A percentile compares a stretch with the other conserved stretches of the same genome.
These are phyloP conservation scores for Peromyscus nudipes DNA, from an alignment of 2,797 vertebrate genomes.

Conservation along the genomic window DNA sequence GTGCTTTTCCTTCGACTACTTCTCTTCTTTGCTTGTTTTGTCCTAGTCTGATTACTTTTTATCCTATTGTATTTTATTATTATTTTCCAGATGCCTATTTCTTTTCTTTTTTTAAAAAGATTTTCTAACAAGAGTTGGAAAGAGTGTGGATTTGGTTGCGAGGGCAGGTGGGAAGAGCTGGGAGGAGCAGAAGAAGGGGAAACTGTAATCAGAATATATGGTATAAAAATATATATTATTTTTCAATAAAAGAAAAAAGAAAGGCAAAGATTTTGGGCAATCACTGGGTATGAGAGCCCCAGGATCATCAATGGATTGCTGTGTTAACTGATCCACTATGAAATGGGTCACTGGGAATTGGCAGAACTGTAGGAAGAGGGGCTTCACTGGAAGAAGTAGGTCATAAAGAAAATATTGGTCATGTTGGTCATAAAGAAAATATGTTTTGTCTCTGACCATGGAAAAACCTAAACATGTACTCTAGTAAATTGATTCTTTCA, in stretches of 20 bases:
- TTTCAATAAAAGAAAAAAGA: background rate
- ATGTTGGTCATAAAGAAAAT: too few relatives aligned
- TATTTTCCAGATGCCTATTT: too few relatives aligned
- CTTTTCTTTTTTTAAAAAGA: background rate
- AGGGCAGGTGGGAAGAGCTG: background rate
- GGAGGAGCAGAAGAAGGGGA: accelerated
- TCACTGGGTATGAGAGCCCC: background rate
- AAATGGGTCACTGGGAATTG: background rate
- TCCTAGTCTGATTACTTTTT: background rate
- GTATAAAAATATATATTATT: background rate
- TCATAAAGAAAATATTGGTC: background rate
- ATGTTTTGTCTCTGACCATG: background rate
- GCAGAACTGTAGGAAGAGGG: background rate
- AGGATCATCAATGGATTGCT: background rate
- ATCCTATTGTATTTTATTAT: background rate
- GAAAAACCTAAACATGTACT: background rate
- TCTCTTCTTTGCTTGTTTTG: background rate
- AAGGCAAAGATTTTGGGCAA: background rate
- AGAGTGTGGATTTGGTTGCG: background rate
- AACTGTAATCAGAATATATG: background rate
- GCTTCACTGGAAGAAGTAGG: background rate
- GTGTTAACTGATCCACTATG: accelerated
- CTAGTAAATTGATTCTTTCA: background rate
- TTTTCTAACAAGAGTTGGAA: background rate
- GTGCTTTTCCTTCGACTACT: background rate